Conservation (phyloP, 2,797 vertebrate genomes). For the Anguilla marmorata region DNA sequence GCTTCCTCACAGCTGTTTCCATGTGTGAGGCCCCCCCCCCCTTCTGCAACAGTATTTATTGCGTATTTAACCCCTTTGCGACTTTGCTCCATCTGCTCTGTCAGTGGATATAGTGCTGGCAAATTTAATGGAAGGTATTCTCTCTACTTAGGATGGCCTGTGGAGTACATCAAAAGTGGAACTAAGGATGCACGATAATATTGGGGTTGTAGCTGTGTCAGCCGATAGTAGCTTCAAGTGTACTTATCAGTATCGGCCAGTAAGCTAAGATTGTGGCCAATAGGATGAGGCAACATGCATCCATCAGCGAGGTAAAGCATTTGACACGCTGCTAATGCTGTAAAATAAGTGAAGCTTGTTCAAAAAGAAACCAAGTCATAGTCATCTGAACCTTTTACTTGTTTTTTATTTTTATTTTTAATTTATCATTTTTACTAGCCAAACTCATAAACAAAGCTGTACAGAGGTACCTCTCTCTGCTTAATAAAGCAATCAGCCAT, state of each 20-base stretch:
- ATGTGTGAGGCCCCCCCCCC: slow-evolving; percentile 38
- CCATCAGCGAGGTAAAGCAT: neutral
- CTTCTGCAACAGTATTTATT: slow-evolving; percentile 60
- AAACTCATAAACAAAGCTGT: neutral
- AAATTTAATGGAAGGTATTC: slow-evolving; percentile 44
- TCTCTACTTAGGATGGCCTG: slow-evolving; percentile 25
- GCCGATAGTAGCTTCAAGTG: neutral
- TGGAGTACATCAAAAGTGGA: neutral
- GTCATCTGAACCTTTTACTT: neutral
- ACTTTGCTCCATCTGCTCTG: slow-evolving; percentile 44
- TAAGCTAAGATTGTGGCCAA: neutral
- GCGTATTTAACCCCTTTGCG: slow-evolving; percentile 62
- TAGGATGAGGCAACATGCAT: neutral
- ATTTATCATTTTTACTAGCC: neutral
- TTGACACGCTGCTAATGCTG: neutral
- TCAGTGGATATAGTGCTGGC: slow-evolving; percentile 13
- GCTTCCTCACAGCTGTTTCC: slow-evolving; percentile 41
- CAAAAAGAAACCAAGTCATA: neutral
- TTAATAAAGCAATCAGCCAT: no score
- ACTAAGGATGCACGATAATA: neutral
- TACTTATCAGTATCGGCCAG: neutral
- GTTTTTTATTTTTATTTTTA: neutral
- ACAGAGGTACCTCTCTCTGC: no score
- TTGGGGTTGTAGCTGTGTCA: neutral
- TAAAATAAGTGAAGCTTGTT: neutral